Conservation (phyloP, 2,888 invertebrate genomes). For the Leucoma salicis region DNA sequence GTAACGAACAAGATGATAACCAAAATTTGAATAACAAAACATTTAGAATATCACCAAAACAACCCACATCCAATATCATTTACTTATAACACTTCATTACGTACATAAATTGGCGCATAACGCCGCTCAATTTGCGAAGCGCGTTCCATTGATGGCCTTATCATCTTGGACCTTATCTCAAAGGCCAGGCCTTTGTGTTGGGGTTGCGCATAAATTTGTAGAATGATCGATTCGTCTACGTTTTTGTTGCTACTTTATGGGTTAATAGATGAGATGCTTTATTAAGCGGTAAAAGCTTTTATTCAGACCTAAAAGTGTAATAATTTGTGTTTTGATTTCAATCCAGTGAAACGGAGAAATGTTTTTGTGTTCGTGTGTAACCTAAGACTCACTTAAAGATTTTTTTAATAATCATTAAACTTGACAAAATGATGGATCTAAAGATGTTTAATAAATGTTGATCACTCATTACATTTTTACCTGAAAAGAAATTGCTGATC, state of each 20-base stretch:
- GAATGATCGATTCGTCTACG: conserved; percentile 36
- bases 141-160: conserved; percentile 27
- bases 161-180: conserved; percentile 33
- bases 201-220: conserved; percentile 37
- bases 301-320: no score
- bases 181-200: conserved; percentile 26
- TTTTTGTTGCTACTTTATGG: conserved; percentile 8
- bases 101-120: conserved; percentile 13
- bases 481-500: no score
- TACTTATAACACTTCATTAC: conserved; percentile 19
- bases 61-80: conserved; percentile 1
- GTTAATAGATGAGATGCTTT: conserved; percentile 13
- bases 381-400: no score
- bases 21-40: background rate
- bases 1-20: no score
- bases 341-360: no score
- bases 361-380: no score
- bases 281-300: no score
- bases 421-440: no score
- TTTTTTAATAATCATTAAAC: no score
- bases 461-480: no score
- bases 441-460: no score
- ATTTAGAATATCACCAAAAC: background rate
- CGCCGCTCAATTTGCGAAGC: conserved; percentile 23
- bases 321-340: no score